These are phyloP conservation scores for Cliona cf. orientalis DNA, from an alignment of 37 sponge, comb jelly and placozoan genomes.

Conservation along the genomic window DNA sequence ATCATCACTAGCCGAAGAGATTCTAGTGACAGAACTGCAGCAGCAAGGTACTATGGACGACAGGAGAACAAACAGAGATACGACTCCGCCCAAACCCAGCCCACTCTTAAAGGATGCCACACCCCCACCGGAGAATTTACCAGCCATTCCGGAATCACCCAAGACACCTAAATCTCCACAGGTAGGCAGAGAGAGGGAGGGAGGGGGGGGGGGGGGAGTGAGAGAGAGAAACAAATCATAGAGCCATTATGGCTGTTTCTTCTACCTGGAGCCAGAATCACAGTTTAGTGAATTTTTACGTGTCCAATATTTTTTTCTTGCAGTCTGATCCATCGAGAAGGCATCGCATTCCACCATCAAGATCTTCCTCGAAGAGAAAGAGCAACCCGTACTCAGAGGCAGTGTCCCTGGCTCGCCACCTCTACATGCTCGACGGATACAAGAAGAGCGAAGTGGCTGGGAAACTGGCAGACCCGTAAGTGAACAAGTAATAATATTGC, in stretches of 20 bases:
- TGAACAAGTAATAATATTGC: neutral
- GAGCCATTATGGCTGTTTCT: too few relatives aligned
- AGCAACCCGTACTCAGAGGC: slow-evolving; percentile 22
- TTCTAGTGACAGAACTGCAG: slow-evolving; percentile 6
- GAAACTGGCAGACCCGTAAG: slow-evolving; percentile 66
- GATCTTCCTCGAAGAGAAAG: neutral
- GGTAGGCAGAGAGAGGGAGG: too few relatives aligned
- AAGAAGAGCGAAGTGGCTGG: slow-evolving; percentile 72
- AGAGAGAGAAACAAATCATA: too few relatives aligned
- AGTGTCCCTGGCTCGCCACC: slow-evolving; percentile 47
- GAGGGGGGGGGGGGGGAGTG: too few relatives aligned
- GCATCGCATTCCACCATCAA: too few relatives aligned
- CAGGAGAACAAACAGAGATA: neutral
- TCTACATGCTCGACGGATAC: slow-evolving; percentile 80
- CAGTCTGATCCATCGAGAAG: too few relatives aligned
- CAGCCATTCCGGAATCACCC: neutral
- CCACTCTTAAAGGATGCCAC: too few relatives aligned
- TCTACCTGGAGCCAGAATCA: too few relatives aligned
- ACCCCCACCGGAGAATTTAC: neutral
- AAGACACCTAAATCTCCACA: too few relatives aligned
- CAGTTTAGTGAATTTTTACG: too few relatives aligned
- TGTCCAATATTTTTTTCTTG: too few relatives aligned
- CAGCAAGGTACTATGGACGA: neutral
- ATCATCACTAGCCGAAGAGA: slow-evolving; percentile 9
- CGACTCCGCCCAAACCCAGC: neutral